Percentiles rank a stretch among this genome's conserved stretches.
Evolutionary conservation across 2,113 vertebrate species (phyloP).

Genomic region (Accipiter virgatus): DNA sequence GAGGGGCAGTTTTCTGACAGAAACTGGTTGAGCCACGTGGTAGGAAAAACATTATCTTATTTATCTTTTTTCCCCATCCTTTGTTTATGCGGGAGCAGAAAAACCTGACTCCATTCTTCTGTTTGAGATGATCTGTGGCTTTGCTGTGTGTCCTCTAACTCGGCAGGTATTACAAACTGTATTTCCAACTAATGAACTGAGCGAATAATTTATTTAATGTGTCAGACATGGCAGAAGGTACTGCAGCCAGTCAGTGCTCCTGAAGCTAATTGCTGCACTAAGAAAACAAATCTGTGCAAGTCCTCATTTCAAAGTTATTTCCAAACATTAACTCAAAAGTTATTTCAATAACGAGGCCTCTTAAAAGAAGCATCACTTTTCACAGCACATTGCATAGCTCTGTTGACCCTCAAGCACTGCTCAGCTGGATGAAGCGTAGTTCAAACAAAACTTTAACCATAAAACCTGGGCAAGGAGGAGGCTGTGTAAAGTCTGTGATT

Average conservation of each 20-base stretch:
- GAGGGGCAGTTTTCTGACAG: neutral
- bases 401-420: slow-evolving; percentile 21
- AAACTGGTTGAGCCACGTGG: neutral
- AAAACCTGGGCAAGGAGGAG: neutral
- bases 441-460: slow-evolving; percentile 12
- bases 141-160: neutral
- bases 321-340: slow-evolving; percentile 43
- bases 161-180: slow-evolving; percentile 18
- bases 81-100: neutral
- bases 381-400: neutral
- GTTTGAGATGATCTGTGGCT: neutral
- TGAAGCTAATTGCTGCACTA: slow-evolving; percentile 46
- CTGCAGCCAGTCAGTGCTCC: slow-evolving; percentile 18
- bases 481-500: neutral
- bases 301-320: slow-evolving; percentile 55
- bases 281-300: slow-evolving; percentile 61
- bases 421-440: neutral
- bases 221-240: slow-evolving; percentile 55
- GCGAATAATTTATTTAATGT: slow-evolving; percentile 55
- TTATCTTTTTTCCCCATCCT: neutral
- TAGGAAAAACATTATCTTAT: neutral
- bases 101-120: slow-evolving; percentile 17
- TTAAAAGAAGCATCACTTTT: slow-evolving; percentile 44
- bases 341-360: slow-evolving; percentile 33
- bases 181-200: slow-evolving; percentile 47